Evolutionary conservation across 2,113 vertebrate species (phyloP).

Genomic region (Candoia aspera): DNA sequence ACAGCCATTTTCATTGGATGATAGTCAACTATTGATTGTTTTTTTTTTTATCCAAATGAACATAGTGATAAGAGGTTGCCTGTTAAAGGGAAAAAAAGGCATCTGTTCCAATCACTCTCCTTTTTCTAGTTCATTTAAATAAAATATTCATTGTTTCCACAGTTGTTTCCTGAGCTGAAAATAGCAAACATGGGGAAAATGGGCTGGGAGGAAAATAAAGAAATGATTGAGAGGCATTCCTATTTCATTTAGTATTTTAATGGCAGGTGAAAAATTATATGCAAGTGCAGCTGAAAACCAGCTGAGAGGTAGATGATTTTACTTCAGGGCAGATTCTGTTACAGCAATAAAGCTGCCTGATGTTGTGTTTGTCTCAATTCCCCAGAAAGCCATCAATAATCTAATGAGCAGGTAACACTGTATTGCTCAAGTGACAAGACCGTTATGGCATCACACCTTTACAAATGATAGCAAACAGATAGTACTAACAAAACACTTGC

Average conservation of each 20-base stretch:
- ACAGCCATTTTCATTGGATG: not conserved
- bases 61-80: not conserved
- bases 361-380: constrained; percentile 63
- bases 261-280: constrained; percentile 61
- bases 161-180: constrained; percentile 30
- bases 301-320: constrained; percentile 46
- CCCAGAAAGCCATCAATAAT: constrained; percentile 68
- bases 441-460: constrained; percentile 50
- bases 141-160: constrained; percentile 3
- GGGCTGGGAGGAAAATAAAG: constrained; percentile 15
- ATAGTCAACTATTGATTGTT: not conserved
- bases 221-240: constrained; percentile 47
- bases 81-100: constrained; percentile 6
- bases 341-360: constrained; percentile 56
- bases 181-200: not conserved
- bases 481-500: constrained; percentile 43
- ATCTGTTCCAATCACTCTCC: not conserved
- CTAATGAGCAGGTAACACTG: constrained; percentile 60
- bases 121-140: constrained; percentile 7
- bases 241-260: constrained; percentile 60
- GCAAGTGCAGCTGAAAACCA: constrained; percentile 53
- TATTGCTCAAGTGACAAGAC: constrained; percentile 62
- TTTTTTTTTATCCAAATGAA: not conserved
- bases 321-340: constrained; percentile 59
- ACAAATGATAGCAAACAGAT: constrained; percentile 56